Evolutionary conservation across 2,888 invertebrate genomes (phyloP), one percentile per base, ranked within the genome.

Genomic region (Tridacna crocea): DNA sequence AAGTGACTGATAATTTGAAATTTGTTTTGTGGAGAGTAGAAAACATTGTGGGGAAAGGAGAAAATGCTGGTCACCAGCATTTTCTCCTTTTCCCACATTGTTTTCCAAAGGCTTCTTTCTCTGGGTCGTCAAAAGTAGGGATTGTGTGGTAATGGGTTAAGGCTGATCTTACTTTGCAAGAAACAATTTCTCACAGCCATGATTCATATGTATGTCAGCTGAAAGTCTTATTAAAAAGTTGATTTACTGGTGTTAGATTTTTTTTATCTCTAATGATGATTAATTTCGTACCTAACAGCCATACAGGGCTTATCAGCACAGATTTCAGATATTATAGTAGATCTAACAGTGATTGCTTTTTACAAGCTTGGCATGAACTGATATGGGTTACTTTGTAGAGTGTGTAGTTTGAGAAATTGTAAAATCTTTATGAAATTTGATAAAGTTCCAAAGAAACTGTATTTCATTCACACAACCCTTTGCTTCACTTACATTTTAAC

Each of bases 271-370:
- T 47, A 48, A 48, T 24, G 51, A 70, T 70, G 70, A 70, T 70
- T 70, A 70, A 70, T 70, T 24, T 36, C 48, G 70, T 70, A 70
- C 70, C 70, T 70, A 48, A 70, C 70, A 70, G 70, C 70, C 48
- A 70, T 22, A 70, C 51, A 22, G 70, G 70, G 70, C 70, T 70
- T 70, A 70, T 70, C 70, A 70, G 70, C 12, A 22, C 48, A 70
- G 51, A 51, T 70, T 70, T 70, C 47, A 15, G 48, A 70, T 70
- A 51, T 70, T 48, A 51, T 19, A 47, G 24, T 51, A 51, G 47
- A 70, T 70, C 48, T 70, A 24, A 70, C 47, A n/a, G 24, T 12
- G 24, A 70, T 51, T 70, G 48, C 70, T 70, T 24, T 70, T 70
- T 70, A 22, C 26, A 70, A 24, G 51, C 22, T 55, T 36, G 36